Percentiles rank a stretch among this genome's conserved stretches.
phyloP scores from a whole-genome alignment of 2,797 vertebrate genomes.

The Microctenopoma lineatum region DNA sequence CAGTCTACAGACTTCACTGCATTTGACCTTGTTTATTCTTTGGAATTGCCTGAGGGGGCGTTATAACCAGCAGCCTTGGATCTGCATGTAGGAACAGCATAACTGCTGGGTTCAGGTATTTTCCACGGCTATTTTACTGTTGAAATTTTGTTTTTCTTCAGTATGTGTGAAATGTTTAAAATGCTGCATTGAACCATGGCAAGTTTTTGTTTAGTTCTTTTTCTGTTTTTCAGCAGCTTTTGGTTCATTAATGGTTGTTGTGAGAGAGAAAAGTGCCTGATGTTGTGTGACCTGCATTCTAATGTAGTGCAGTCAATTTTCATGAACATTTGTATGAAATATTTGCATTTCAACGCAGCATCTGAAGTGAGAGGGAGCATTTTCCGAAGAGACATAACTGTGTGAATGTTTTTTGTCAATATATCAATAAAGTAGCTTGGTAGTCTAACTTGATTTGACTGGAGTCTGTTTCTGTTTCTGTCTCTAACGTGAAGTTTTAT shows the following conservation, averaged over 20 bases:
- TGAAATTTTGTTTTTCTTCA: conserved; percentile 21
- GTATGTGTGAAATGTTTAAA: conserved; percentile 25
- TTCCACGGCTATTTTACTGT: conserved; percentile 10
- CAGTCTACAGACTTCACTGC: conserved; percentile 9
- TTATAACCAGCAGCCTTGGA: conserved; percentile 20
- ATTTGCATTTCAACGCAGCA: conserved; percentile 70
- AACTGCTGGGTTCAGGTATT: conserved; percentile 34
- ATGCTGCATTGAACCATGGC: conserved; percentile 1
- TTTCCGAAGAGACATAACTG: conserved; percentile 44
- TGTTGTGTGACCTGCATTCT: conserved; percentile 25
- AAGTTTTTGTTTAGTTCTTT: background rate
- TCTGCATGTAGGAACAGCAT: conserved; percentile 20
- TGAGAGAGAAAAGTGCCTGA: conserved; percentile 13
- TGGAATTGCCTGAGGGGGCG: conserved; percentile 1
- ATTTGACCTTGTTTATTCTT: conserved; percentile 29
- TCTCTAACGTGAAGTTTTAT: background rate
- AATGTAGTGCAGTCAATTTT: conserved; percentile 22
- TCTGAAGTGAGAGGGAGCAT: conserved; percentile 31
- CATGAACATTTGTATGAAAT: conserved; percentile 60
- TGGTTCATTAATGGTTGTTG: background rate
- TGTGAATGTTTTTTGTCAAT: conserved; percentile 48
- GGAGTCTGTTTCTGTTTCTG: background rate
- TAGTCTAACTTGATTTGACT: conserved; percentile 25
- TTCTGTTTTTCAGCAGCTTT: conserved; percentile 12
- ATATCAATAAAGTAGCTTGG: conserved; percentile 75